Base-by-base conservation (phyloP, 2,113 vertebrate species). In the Erythrocebus patas region DNA sequence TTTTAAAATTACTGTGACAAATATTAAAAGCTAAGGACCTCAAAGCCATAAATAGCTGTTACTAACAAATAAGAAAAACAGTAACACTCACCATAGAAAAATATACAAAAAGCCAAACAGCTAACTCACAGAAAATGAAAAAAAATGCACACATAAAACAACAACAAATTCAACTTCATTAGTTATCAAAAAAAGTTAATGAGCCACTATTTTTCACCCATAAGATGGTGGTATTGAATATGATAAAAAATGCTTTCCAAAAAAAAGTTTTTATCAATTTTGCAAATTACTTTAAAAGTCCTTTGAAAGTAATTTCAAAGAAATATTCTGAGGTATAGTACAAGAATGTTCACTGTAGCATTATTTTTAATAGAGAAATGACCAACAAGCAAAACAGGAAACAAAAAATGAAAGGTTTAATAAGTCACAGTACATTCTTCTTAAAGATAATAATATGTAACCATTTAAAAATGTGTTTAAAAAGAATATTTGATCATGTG, bases 251-350 rank as follows among this genome's bases (percentile, higher is more conserved):
- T 93, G n/a, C 45, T 93, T 73, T 86, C 70, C 12, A 88, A 83
- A 76, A 78, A 89, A 27, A 73, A 86, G 10, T 9, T 78, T 85
- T 85, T 73, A 80, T 59, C 35, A 81, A 75, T 89, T 93, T 79
- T 90, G 55, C 48, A 76, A 95, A 94, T 89, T 79, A 73, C 6
- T 75, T 95, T 95, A 91, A 97, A 94, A 91, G 8, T 4, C 23
- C 64, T 94, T 79, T 92, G 23, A 93, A 91, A 80, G 8, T 86
- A 94, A 92, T 92, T 81, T 95, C 57, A 73, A 95, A 95, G 38
- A 82, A 94, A 85, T 88, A 64, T 17, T 87, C 30, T 75, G n/a
- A 91, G 40, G 68, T 72, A 43, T 13, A 82, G 7, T 48, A 59
- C 6, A 97, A 95, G 23, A 50, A 89, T 89, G 38, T 82, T 95